phyloP scores from a whole-genome alignment of 2,888 invertebrate genomes.

The Lacanobia wlatinum region DNA sequence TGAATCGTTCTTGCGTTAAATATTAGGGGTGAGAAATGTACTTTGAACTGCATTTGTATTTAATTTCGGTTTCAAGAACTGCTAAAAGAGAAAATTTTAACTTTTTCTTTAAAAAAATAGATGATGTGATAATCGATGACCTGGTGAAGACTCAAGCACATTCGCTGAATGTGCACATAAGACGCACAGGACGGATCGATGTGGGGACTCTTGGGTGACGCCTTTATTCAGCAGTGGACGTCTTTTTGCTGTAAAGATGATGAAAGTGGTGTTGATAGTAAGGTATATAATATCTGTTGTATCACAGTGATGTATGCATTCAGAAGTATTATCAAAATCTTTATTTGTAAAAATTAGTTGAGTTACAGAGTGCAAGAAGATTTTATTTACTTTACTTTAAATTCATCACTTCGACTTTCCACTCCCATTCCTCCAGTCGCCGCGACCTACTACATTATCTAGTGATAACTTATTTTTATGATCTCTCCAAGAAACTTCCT shows the following conservation, averaged over 20 bases:
- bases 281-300: background rate
- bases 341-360: background rate
- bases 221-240: too few relatives aligned
- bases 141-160: too few relatives aligned
- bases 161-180: too few relatives aligned
- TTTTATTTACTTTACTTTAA: background rate
- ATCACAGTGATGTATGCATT: background rate
- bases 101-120: too few relatives aligned
- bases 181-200: too few relatives aligned
- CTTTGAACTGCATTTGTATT: constrained; percentile 21
- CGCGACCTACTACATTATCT: constrained; percentile 2
- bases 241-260: too few relatives aligned
- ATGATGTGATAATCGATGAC: too few relatives aligned
- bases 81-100: background rate
- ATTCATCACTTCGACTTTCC: background rate
- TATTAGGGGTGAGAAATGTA: constrained; percentile 23
- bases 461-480: constrained; percentile 18
- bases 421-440: background rate
- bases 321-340: too few relatives aligned
- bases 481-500: constrained; percentile 12
- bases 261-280: too few relatives aligned
- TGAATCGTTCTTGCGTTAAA: constrained; percentile 32
- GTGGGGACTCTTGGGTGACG: too few relatives aligned
- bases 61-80: background rate
- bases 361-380: too few relatives aligned